Percentiles rank a stretch among this genome's conserved stretches.
These are phyloP conservation scores for Heliconius himera DNA, from an alignment of 1,140 invertebrate species.

Conservation along the genomic window DNA sequence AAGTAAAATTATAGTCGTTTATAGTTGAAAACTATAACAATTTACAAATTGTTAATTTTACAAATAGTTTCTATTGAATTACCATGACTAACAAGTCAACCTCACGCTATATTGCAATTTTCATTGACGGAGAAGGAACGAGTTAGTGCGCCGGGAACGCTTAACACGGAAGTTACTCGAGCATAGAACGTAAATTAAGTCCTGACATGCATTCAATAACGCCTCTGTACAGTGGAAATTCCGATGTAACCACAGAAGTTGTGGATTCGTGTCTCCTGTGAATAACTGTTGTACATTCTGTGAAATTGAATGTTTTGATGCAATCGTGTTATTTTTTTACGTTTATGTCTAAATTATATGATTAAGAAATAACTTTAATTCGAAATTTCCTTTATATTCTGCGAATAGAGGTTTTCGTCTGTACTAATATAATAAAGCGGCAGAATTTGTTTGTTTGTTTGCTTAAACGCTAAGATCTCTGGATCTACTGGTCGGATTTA, in stretches of 20 bases:
- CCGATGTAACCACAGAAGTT: neutral
- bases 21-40: too few species aligned
- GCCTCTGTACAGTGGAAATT: neutral
- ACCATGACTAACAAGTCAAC: neutral
- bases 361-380: too few species aligned
- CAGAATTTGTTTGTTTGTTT: too few species aligned
- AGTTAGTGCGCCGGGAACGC: neutral
- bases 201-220: constrained; percentile 18
- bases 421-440: too few species aligned
- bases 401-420: too few species aligned
- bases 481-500: too few species aligned
- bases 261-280: constrained; percentile 1
- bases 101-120: constrained; percentile 13
- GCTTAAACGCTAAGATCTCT: too few species aligned
- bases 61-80: neutral
- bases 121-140: neutral
- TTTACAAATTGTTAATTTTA: neutral
- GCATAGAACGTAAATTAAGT: neutral
- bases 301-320: neutral
- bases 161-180: constrained; percentile 14
- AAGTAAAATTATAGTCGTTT: too few species aligned
- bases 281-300: constrained; percentile 7
- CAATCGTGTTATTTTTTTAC: neutral
- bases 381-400: too few species aligned
- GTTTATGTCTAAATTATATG: too few species aligned